These are phyloP conservation scores for Caenorhabditis latens DNA, from an alignment of 1,140 invertebrate species.

Conservation along the genomic window DNA sequence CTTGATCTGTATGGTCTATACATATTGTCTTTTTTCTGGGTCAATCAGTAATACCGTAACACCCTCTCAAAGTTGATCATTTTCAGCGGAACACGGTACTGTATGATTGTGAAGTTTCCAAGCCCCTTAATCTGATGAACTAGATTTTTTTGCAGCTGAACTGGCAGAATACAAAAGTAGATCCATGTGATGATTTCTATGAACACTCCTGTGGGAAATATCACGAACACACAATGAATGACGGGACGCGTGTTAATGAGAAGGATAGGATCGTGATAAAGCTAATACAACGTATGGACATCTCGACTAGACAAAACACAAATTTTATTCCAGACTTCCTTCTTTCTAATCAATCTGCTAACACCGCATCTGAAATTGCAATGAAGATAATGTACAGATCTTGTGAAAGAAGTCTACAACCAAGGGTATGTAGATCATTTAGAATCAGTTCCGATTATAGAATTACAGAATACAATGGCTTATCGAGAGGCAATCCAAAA, in stretches of 20 bases:
- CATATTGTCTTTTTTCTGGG: too few species aligned
- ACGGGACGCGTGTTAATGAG: not conserved
- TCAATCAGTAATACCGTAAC: too few species aligned
- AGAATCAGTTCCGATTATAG: too few species aligned
- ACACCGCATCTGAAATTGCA: not conserved
- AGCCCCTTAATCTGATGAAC: too few species aligned
- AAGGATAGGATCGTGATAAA: constrained; percentile 14
- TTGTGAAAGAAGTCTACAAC: not conserved
- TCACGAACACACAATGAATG: constrained; percentile 19
- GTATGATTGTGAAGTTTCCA: too few species aligned
- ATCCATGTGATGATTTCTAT: constrained; percentile 32
- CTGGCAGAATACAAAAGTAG: constrained; percentile 22
- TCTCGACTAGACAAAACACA: not conserved
- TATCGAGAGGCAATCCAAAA: not conserved
- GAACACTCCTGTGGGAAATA: constrained; percentile 22
- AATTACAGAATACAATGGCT: not conserved
- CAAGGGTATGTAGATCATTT: too few species aligned
- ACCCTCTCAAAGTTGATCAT: too few species aligned
- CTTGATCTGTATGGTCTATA: too few species aligned
- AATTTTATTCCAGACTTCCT: not conserved
- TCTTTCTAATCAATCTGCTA: not conserved
- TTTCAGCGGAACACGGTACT: too few species aligned
- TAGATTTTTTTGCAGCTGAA: not conserved
- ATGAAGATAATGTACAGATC: not conserved
- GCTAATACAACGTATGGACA: not conserved